Base-by-base conservation (phyloP, 2,797 vertebrate species). In the Alfaro cultratus region DNA sequence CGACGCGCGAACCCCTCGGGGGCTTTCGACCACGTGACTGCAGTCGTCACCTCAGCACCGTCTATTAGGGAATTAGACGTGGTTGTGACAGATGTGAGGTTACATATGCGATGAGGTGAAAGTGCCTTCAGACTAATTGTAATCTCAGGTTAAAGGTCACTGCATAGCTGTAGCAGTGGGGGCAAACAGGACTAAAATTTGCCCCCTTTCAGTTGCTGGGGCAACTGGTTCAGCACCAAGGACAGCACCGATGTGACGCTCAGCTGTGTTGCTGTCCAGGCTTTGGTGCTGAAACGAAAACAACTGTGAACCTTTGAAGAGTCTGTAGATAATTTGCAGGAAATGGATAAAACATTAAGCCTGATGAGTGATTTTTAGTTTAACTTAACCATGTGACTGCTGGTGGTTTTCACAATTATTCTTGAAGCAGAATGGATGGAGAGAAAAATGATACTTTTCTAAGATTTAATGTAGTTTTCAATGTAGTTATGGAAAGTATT, bases 201-300 rank as follows among this genome's bases (percentile, higher is more conserved):
- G 4, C 67, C 67, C 64, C 23, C 11, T 26, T 16, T 41, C 34
- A 68, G 64, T 26, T 13, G 47, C 10, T 7, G 15, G 47, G 10
- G 47, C 31, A 11, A 11, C 34, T 31, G 12, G 21, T 92, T 95
- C 94, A 95, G 95, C 81, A 95, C 95, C 94, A 76, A 31, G 93
- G 94, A 95, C 91, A 95, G 95, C 86, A 13, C 73, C 62, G 34
- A 57, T 47, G 13, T 34, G 16, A 41, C 1, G 51, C 51, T n/a
- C 60, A 15, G 12, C 29, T 26, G 77, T 4, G 91, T 82, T 85
- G 83, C 94, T 94, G 89, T 94, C 86, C 87, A 18, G 2, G 7
- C 1, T 2, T 1, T 34, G 55, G 90, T 92, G 85, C 92, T 94
- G 89, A 92, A 93, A 86, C 70, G 5, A 26, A 70, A 29, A 51